A percentile compares a stretch with the other conserved stretches of the same genome.
phyloP scores from a whole-genome alignment of 2,888 invertebrate genomes.

The Mesopsocus fuscifrons region DNA sequence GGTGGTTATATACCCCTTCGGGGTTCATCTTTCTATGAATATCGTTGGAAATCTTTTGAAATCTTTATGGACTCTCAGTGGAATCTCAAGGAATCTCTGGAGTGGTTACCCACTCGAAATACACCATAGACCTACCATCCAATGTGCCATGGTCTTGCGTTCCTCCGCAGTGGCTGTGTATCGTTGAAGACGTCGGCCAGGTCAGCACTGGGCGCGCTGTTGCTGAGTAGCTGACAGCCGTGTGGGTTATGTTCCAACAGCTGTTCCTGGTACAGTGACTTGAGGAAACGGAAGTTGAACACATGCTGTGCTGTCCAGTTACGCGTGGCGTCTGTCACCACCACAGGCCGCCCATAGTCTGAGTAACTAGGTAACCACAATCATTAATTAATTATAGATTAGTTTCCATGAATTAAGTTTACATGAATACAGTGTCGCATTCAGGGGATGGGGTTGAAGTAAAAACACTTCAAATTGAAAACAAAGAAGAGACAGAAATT shows the following conservation, averaged over 20 bases:
- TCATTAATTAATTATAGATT: too few species aligned
- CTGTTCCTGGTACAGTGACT: slow-evolving; percentile 41
- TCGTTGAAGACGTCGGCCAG: slow-evolving; percentile 56
- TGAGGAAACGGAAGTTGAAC: slow-evolving; percentile 69
- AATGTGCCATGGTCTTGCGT: slow-evolving; percentile 41
- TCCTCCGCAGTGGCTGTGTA: background rate
- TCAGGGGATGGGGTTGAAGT: background rate
- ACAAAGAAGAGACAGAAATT: too few species aligned
- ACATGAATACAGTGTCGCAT: too few species aligned
- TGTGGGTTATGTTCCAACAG: slow-evolving; percentile 1
- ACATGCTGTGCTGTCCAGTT: slow-evolving; percentile 60
- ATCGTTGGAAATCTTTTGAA: too few species aligned
- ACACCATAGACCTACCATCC: slow-evolving; percentile 45
- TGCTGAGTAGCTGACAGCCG: slow-evolving; percentile 6
- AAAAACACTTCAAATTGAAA: slow-evolving; percentile 9
- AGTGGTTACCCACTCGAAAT: too few species aligned
- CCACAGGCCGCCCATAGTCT: slow-evolving; percentile 58
- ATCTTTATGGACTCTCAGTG: too few species aligned
- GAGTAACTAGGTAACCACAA: too few species aligned
- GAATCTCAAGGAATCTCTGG: too few species aligned
- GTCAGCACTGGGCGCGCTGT: slow-evolving; percentile 21
- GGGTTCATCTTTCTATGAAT: too few species aligned
- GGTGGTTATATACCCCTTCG: too few species aligned
- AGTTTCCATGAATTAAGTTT: too few species aligned
- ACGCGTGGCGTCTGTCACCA: slow-evolving; percentile 59